Base-by-base conservation (phyloP, 2,888 invertebrate genomes). In the Oscheius sp. region DNA sequence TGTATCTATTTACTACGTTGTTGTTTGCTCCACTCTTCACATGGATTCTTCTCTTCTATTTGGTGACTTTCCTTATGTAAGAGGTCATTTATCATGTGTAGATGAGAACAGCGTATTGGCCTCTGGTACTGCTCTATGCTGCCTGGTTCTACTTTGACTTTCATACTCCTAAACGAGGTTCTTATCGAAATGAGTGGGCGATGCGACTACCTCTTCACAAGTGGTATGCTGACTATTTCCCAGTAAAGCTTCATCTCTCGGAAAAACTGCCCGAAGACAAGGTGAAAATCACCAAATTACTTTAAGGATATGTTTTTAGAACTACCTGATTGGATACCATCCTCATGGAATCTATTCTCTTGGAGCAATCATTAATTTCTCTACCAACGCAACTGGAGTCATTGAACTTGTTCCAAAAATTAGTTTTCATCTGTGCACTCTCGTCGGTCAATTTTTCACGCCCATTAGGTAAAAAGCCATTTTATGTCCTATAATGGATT, bases 271-370 rank as follows among this genome's bases (percentile, higher is more conserved):
- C 73, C 21, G 29, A 33, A 1, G 51, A 75, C 9, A 55, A 75
- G 58, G 74, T 70, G 21, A 21, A 21, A 21, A 21, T 21, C 21
- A 21, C 21, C 21, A 21, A 21, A 21, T 48, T 9, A 32, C 2
- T 29, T 32, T 35, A 3, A 50, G 7, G 29, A 9, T 2, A 58
- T 32, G 10, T n/a, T 42, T 47, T 70, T 75, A 84, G 76, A 84
- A 79, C 73, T 84, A 84, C 75, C 66, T 84, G 50, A 87, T 91
- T 76, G 94, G 95, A 5, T 93, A 93, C 76, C 96, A 95, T 90
- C 97, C 97, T 0, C 97, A 98, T 90, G 97, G 97, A 0, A 91
- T 96, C 0, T 91, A 96, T 29, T 93, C 94, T 66, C 92, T 93
- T 32, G 96, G 96, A 0, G 92, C 93, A 0, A 93, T 94, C 81